These are phyloP conservation scores for Agraylea sexmaculata DNA, from an alignment of 1,140 invertebrate genomes.

Conservation along the genomic window DNA sequence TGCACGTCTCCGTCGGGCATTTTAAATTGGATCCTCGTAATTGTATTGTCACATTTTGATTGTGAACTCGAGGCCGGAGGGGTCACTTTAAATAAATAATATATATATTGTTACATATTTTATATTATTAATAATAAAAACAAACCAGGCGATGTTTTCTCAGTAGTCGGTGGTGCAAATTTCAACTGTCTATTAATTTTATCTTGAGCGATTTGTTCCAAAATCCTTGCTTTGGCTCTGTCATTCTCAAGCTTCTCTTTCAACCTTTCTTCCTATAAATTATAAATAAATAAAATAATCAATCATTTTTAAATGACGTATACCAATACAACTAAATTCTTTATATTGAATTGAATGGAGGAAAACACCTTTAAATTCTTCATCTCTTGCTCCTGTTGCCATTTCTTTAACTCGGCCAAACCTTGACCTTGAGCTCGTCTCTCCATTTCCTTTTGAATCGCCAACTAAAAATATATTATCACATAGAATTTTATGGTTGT, in stretches of 20 bases:
- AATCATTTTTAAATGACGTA: neutral
- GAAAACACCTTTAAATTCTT: constrained; percentile 44
- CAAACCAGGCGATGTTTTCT: constrained; percentile 10
- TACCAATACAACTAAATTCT: neutral
- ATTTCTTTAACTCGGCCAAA: constrained; percentile 53
- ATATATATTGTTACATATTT: no score
- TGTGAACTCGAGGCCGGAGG: no score
- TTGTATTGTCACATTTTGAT: no score
- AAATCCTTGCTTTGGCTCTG: constrained; percentile 52
- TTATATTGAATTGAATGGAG: neutral
- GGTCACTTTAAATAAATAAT: no score
- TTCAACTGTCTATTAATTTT: constrained; percentile 44
- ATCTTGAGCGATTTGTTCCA: constrained; percentile 65
- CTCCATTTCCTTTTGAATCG: constrained; percentile 55
- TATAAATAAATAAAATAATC: neutral
- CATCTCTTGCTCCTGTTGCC: constrained; percentile 61
- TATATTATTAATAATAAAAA: no score
- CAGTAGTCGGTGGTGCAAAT: constrained; percentile 16
- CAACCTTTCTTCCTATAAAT: constrained; percentile 47
- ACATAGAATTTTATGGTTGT: constrained; percentile 5
- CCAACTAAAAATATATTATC: constrained; percentile 28
- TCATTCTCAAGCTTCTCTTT: constrained; percentile 59
- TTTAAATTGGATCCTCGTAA: constrained; percentile 67
- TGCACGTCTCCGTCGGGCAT: constrained; percentile 63
- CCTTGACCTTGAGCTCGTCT: constrained; percentile 58